Evolutionary conservation across 1,140 invertebrate genomes (phyloP).

Genomic region (Papilio polytes): DNA sequence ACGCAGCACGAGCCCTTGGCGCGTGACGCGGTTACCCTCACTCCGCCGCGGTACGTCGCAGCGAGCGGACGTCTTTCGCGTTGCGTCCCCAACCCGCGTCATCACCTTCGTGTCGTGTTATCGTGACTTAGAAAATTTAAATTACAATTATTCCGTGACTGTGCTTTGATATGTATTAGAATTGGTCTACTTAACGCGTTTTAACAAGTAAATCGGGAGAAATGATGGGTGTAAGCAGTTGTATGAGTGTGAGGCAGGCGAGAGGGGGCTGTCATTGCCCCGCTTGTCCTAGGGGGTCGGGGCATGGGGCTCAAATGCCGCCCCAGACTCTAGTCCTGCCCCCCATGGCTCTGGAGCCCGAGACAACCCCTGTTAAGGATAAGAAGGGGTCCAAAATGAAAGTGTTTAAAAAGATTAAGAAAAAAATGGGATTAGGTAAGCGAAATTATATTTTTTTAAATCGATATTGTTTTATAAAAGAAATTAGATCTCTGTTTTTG

Average conservation of each 20-base stretch:
- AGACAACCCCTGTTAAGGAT: slow-evolving; percentile 75
- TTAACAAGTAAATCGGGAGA: slow-evolving; percentile 53
- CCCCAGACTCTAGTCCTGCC: slow-evolving; percentile 74
- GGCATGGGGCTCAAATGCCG: slow-evolving; percentile 64
- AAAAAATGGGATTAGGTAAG: slow-evolving; percentile 82
- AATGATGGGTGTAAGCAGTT: slow-evolving; percentile 80
- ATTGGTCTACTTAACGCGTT: slow-evolving; percentile 42
- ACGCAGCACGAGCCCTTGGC: slow-evolving; percentile 41
- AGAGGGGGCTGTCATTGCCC: slow-evolving; percentile 76
- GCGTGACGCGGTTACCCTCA: slow-evolving; percentile 49
- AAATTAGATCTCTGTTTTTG: too few relatives aligned
- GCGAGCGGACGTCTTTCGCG: slow-evolving; percentile 68
- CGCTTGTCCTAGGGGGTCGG: slow-evolving; percentile 75
- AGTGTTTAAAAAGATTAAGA: slow-evolving; percentile 82
- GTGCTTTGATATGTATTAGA: slow-evolving; percentile 58
- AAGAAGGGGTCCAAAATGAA: slow-evolving; percentile 82
- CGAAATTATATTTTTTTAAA: too few relatives aligned
- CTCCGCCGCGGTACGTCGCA: slow-evolving; percentile 68
- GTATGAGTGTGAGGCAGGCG: slow-evolving; percentile 75
- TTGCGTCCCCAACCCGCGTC: slow-evolving; percentile 39
- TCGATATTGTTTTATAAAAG: background rate
- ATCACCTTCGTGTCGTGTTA: slow-evolving; percentile 35
- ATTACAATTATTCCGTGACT: slow-evolving; percentile 51
- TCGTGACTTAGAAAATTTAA: slow-evolving; percentile 46
- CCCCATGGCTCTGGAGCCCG: slow-evolving; percentile 75